Base-by-base conservation (phyloP, 1,140 invertebrate species). In the Halictus rubicundus region DNA sequence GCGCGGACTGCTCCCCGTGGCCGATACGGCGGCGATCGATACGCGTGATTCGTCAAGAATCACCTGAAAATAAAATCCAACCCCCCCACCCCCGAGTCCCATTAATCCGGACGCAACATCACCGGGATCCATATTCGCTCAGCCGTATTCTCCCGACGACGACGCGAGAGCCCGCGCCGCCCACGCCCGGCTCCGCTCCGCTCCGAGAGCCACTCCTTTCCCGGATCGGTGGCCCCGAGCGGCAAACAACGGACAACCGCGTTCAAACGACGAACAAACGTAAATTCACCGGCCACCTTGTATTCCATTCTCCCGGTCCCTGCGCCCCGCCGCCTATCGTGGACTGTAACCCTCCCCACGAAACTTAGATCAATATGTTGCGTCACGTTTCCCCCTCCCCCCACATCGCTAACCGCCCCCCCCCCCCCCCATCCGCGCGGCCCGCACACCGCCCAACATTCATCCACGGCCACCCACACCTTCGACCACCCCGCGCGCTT, bases 301-400 rank as follows among this genome's bases (percentile, higher is more conserved):
- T 89, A 87, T 83, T 85, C 84, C 73, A 66, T 84, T 80, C 79
- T 69, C 68, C 61, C 63, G 60, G 69, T 37, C 42, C 68, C 37
- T 39, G 46, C 25, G 68, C 27, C 12, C 46, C 59, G 66, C 81
- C 46, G 52, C 64, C 68, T 60, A 81, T 70, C 73, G 65, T 63
- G 68, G 65, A 81, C 54, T 46, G 54, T 68, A 75, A 69, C 74
- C 82, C 85, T 84, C 81, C 80, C 81, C 87, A 86, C 89, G 84
- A 91, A 90, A 91, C 89, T 88, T 90, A 90, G 88, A 92, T 92
- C 91, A 92, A 92, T 92, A 92, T 91, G 87, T 92, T 92, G 90
- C 91, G 90, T 92, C 91, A 92, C 89, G 87, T 91, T 84, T 80
- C 86, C 83, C 80, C 42, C 14, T 14, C 3, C 42, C 42, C 42